These are phyloP conservation scores for Heliconius hortense DNA, from an alignment of 2,888 invertebrate species.

Conservation along the genomic window DNA sequence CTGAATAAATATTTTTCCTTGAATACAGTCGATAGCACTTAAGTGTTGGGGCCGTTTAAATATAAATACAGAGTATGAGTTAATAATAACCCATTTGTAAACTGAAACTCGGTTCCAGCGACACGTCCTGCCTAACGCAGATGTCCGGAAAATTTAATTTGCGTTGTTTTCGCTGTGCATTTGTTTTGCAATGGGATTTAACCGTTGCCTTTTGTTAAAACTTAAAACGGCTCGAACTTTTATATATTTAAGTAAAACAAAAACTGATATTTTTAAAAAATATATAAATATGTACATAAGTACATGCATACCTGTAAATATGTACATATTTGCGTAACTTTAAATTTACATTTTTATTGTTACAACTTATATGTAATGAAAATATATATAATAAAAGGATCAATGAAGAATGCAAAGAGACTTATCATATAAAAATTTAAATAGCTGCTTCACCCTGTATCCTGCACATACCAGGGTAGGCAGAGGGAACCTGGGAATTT, in stretches of 20 bases:
- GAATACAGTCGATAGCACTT: slow-evolving; percentile 29
- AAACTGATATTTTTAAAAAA: not conserved
- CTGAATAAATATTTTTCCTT: slow-evolving; percentile 23
- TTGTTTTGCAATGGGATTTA: slow-evolving; percentile 27
- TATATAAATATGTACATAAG: not conserved
- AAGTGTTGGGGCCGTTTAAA: slow-evolving; percentile 17
- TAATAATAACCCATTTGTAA: slow-evolving; percentile 33
- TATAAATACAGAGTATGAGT: slow-evolving; percentile 29
- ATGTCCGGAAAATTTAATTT: slow-evolving; percentile 33
- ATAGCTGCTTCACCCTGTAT: no score
- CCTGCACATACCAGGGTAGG: no score
- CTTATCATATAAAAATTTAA: no score
- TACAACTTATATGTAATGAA: no score
- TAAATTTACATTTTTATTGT: no score
- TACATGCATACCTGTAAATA: no score
- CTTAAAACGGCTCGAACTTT: not conserved
- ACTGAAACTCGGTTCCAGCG: slow-evolving; percentile 22
- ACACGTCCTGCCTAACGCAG: slow-evolving; percentile 25
- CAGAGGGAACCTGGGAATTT: no score
- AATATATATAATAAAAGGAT: no score
- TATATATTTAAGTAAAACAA: not conserved
- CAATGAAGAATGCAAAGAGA: no score
- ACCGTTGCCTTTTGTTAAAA: not conserved
- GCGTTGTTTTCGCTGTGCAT: slow-evolving; percentile 21
- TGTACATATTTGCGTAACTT: no score